A percentile compares a stretch with the other conserved stretches of the same genome.
Evolutionary conservation across 2,797 vertebrate genomes (phyloP).

Genomic region (Phyllotis vaccarum): DNA sequence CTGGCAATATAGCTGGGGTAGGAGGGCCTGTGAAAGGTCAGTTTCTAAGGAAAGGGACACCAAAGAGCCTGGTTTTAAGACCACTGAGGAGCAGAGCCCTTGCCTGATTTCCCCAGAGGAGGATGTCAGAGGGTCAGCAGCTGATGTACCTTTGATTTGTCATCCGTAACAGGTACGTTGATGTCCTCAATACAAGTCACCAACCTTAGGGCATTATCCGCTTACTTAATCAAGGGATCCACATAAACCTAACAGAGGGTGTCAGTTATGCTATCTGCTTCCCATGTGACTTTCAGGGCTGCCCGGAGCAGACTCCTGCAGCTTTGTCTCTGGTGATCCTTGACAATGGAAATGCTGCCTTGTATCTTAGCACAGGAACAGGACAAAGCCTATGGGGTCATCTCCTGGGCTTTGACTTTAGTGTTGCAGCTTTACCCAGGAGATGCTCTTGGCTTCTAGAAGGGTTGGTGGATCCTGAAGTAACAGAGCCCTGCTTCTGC

Average conservation of each 20-base stretch:
- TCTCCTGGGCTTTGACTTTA: neutral
- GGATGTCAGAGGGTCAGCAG: neutral
- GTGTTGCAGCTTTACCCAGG: neutral
- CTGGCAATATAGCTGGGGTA: neutral
- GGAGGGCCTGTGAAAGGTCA: neutral
- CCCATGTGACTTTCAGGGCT: neutral
- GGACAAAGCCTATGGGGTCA: neutral
- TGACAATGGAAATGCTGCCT: constrained; percentile 1
- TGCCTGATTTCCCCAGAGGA: neutral
- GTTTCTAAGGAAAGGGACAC: neutral
- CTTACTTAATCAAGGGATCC: neutral
- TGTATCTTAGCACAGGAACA: neutral
- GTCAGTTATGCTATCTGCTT: neutral
- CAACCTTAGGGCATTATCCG: neutral
- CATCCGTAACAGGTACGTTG: neutral
- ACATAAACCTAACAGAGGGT: neutral
- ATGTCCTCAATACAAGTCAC: neutral
- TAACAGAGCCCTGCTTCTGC: neutral
- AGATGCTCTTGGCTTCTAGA: neutral
- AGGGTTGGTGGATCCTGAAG: neutral
- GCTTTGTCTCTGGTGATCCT: neutral
- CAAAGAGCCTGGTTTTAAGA: constrained; percentile 11
- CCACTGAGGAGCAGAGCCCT: neutral
- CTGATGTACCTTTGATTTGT: neutral
- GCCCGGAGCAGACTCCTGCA: neutral